Conservation (phyloP, 23 tunicate species). For the Ascidia mentula region DNA sequence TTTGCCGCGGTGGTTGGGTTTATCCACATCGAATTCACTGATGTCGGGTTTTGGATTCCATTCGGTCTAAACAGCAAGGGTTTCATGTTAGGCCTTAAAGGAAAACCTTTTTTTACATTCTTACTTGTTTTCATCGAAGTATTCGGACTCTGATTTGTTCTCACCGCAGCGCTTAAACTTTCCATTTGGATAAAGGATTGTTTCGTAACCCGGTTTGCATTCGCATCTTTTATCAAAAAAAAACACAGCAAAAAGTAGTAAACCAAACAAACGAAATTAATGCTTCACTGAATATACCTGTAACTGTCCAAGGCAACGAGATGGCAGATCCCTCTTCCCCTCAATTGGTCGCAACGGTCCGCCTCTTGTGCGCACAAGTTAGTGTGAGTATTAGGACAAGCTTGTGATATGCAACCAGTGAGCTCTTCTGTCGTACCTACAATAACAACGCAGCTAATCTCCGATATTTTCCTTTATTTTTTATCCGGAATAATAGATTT, state of each 20-base stretch:
- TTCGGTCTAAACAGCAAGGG: background rate
- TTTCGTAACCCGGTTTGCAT: constrained; percentile 42
- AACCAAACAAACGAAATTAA: background rate
- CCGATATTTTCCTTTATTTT: too few species aligned
- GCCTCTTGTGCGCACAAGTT: constrained; percentile 25
- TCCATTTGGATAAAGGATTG: constrained; percentile 27
- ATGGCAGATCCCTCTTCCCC: constrained; percentile 63
- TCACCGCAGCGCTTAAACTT: constrained; percentile 27
- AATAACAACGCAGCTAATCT: too few species aligned
- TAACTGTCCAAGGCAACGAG: constrained; percentile 8
- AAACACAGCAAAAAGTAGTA: background rate
- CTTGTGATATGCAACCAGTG: constrained; percentile 20
- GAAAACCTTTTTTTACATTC: too few species aligned
- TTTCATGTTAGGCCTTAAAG: background rate
- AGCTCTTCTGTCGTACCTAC: constrained; percentile 24
- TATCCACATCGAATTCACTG: background rate
- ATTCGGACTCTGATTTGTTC: too few species aligned
- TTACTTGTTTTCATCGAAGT: too few species aligned
- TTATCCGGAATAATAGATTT: background rate
- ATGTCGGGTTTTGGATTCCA: background rate
- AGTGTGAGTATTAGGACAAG: constrained; percentile 41
- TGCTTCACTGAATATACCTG: background rate
- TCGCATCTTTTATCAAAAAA: constrained; percentile 26
- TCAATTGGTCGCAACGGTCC: constrained; percentile 68
- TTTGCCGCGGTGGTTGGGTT: background rate